Evolutionary conservation across 2,797 vertebrate genomes (phyloP), one percentile per base, ranked within the genome.

Genomic region (Hydrocynus forskahlii): DNA sequence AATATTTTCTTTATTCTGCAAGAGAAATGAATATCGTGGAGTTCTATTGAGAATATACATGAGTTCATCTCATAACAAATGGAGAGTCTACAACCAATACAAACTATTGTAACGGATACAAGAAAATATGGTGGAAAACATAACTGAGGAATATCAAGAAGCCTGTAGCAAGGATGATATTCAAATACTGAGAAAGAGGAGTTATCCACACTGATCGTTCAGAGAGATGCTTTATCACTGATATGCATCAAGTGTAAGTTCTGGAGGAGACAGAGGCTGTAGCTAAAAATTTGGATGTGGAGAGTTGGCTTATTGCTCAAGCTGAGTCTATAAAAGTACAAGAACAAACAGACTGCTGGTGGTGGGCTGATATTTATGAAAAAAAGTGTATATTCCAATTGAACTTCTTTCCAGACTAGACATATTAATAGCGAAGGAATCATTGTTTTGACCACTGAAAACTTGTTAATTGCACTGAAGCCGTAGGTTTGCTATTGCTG

Each of bases 1-100:
- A 95, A 95, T 94, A 94, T 66, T 91, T 87, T 92, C 91, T 95
- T 95, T 93, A 94, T 95, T 95, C 90, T 92, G 90, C 91, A 88
- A 93, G 92, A 94, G 90, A 93, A 93, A 90, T 85, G 89, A 92
- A 90, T 91, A 88, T 90, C 78, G 90, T 92, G 91, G 89, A 92
- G 86, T 89, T 92, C 91, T 90, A 92, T 88, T 92, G 91, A 94
- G 86, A 89, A 91, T 88, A 89, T 91, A 93, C 89, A 91, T 85
- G 87, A 90, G 89, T 90, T 92, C 83, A 89, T 90, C 88, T 91
- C 91, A 90, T 88, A 85, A 90, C 88, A 93, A 90, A 90, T 77
- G 85, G 90, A 92, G 86, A 91, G 87, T 91, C 89, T 92, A 94
- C 92, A 93, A 92, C 92, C 92, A 87, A 90, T 90, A 94, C 92